Conservation (phyloP, 2,888 invertebrate genomes). For the Ennomos erosarius region DNA sequence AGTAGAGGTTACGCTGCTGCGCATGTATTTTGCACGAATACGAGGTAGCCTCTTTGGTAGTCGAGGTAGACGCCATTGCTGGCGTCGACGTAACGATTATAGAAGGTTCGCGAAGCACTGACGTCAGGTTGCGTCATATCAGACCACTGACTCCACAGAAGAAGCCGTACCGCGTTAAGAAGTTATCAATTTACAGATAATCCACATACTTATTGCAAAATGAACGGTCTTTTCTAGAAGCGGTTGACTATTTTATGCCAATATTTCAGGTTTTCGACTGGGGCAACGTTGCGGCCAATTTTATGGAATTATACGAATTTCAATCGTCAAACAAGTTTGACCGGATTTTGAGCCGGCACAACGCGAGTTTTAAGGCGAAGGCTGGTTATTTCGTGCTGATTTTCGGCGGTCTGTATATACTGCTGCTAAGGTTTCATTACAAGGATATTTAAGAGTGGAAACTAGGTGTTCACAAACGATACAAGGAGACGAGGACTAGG, state of each 20-base stretch:
- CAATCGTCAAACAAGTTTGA: conserved; percentile 48
- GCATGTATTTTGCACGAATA: conserved; percentile 3
- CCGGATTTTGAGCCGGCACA: conserved; percentile 39
- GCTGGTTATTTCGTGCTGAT: conserved; percentile 30
- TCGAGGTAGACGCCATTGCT: conserved; percentile 28
- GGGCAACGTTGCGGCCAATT: conserved; percentile 33
- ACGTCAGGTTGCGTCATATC: conserved; percentile 62
- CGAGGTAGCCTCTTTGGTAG: background rate
- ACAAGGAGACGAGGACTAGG: conserved; percentile 49
- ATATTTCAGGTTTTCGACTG: conserved; percentile 31
- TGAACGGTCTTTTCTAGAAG: conserved; percentile 13
- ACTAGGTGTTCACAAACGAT: conserved; percentile 11
- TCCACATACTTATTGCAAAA: conserved; percentile 1
- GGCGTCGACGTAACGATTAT: conserved; percentile 46
- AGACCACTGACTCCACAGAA: conserved; percentile 22
- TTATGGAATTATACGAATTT: conserved; percentile 45
- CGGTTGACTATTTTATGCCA: conserved; percentile 22
- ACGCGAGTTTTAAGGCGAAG: conserved; percentile 40
- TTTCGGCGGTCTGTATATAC: conserved; percentile 23
- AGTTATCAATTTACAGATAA: background rate
- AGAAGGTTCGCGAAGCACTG: conserved; percentile 64
- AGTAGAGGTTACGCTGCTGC: conserved; percentile 17
- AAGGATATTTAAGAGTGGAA: conserved; percentile 12
- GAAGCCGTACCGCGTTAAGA: background rate
- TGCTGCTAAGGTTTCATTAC: background rate